These are phyloP conservation scores for Scartelaos histophorus DNA, from an alignment of 2,113 vertebrate species.

Conservation along the genomic window DNA sequence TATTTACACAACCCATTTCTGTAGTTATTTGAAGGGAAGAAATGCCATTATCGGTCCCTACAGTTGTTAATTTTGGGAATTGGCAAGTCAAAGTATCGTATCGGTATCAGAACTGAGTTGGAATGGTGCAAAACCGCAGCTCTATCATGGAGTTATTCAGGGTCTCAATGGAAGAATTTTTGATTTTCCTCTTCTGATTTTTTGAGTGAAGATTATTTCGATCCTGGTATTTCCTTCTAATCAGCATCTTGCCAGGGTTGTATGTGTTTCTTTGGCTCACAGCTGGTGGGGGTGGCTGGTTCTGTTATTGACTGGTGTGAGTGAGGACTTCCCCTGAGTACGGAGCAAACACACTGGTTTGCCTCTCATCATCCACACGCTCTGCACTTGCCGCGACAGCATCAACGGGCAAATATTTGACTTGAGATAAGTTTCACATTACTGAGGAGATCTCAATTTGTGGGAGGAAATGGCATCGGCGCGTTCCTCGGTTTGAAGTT, in stretches of 20 bases:
- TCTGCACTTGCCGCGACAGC: conserved; percentile 64
- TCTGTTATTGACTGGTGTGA: conserved; percentile 63
- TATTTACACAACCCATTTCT: no score
- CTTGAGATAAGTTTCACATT: conserved; percentile 67
- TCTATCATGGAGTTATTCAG: no score
- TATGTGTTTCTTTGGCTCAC: conserved; percentile 20
- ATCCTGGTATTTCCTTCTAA: background rate
- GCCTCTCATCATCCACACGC: conserved; percentile 53
- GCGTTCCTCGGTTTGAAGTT: conserved; percentile 24
- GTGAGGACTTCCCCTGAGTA: conserved; percentile 62
- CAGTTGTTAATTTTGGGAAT: no score
- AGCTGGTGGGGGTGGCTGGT: conserved; percentile 33
- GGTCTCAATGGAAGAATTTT: no score
- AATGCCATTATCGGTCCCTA: no score
- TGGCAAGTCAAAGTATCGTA: no score
- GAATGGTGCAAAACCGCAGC: no score
- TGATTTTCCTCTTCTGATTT: background rate
- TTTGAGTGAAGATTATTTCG: background rate
- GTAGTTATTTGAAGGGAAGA: no score
- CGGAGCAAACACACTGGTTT: conserved; percentile 66
- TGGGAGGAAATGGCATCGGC: conserved; percentile 34
- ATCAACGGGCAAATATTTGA: conserved; percentile 70
- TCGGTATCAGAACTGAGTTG: no score
- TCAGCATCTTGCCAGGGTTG: background rate
- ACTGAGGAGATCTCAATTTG: conserved; percentile 49